phyloP scores from a whole-genome alignment of 2,888 invertebrate genomes.

The Adineta ricciae region DNA sequence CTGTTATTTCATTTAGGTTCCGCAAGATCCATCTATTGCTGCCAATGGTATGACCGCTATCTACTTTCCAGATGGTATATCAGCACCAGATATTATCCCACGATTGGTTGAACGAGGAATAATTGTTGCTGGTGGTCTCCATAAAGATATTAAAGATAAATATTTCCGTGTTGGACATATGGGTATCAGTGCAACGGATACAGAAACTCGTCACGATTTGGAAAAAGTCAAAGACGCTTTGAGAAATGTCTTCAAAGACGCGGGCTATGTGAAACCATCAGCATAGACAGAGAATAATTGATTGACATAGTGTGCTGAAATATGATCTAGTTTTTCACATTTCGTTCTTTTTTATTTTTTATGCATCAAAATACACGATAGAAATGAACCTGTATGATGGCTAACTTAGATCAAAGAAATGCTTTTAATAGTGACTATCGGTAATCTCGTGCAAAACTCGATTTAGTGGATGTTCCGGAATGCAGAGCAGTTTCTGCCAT shows the following conservation, averaged over 20 bases:
- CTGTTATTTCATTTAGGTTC: neutral
- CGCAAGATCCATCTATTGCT: neutral
- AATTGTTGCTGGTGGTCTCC: constrained; percentile 8
- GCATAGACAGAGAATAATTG: neutral
- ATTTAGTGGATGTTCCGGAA: too few relatives aligned
- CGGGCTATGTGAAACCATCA: neutral
- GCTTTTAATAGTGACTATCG: too few relatives aligned
- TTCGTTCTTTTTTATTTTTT: neutral
- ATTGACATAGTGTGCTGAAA: neutral
- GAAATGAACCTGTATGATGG: neutral
- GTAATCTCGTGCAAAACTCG: too few relatives aligned
- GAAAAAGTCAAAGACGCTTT: neutral
- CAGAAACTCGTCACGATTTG: neutral
- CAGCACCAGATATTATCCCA: neutral
- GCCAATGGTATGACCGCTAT: neutral
- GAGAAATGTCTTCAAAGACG: neutral
- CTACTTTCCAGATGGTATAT: neutral
- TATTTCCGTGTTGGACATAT: constrained; percentile 18
- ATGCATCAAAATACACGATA: neutral
- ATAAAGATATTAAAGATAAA: neutral
- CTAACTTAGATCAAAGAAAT: too few relatives aligned
- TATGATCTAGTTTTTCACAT: neutral
- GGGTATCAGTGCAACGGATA: neutral
- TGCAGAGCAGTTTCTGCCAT: too few relatives aligned
- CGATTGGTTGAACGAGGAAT: neutral